Evolutionary conservation across 2,113 vertebrate species (phyloP), one percentile per base, ranked within the genome.

Genomic region (Centrocercus urophasianus): DNA sequence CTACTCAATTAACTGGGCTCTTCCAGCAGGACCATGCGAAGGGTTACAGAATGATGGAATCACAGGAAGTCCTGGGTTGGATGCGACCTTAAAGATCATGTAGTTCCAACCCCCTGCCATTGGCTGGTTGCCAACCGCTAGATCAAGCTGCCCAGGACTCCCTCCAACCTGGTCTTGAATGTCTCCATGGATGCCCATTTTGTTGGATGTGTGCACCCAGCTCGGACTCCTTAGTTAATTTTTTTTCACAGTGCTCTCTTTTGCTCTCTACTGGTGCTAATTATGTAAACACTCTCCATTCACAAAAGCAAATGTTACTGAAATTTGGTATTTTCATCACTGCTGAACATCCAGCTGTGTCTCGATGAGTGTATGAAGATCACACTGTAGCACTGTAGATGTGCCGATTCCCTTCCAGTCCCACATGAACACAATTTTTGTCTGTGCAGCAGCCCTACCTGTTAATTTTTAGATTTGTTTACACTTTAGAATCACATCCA

Each of bases 391-490:
- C 22, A 8, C 11, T 36, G 25, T 38, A 48, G n/a, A 38, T 87
- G 71, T 90, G 22, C 59, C 91, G 60, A 43, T 93, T 63, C 47
- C 60, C 73, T 75, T 67, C 59, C 28, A 81, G 48, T 25, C 73
- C 48, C 72, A 13, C 83, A 89, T 89, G 79, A 47, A 75, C 74
- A 84, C 56, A 95, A 95, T 92, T 96, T 57, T 57, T 57, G 54
- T 57, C 54, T 57, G 14, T 82, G 70, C 32, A 64, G 47, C 85
- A 90, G 94, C 76, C 47, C 56, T 66, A 89, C 20, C 77, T 88
- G 94, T 88, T 96, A 95, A 89, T 70, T 93, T 93, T 84, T 63
- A 47, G 91, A 72, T 88, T 86, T 94, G 69, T 90, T 97, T 91
- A 65, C 86, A 77, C 59, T 95, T 95, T 34, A 61, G 72, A 91